These are phyloP conservation scores for Brenthis hecate DNA, from an alignment of 2,888 invertebrate genomes.

Conservation along the genomic window DNA sequence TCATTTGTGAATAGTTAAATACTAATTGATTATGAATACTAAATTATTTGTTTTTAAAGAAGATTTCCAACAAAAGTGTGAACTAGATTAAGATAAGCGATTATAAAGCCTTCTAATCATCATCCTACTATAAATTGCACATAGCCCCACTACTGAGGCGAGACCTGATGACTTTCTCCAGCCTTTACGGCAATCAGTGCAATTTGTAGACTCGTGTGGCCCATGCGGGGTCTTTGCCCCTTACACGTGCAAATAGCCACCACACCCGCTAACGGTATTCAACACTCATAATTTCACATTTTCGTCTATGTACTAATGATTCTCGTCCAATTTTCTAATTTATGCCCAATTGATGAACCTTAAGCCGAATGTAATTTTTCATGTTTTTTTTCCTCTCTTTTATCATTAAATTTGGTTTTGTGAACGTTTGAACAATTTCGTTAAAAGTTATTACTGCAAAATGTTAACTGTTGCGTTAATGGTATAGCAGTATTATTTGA, in stretches of 20 bases:
- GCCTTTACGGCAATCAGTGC: conserved; percentile 35
- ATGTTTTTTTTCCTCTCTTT: not conserved
- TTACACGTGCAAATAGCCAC: conserved; percentile 62
- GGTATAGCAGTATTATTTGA: no score
- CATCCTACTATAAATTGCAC: not conserved
- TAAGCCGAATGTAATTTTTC: not conserved
- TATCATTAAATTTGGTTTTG: not conserved
- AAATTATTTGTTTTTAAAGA: not conserved
- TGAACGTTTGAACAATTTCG: no score
- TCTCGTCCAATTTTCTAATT: conserved; percentile 33
- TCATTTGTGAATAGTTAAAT: no score
- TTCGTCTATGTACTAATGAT: conserved; percentile 38
- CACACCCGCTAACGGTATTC: conserved; percentile 66
- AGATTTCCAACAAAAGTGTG: not conserved
- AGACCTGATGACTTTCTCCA: conserved; percentile 37
- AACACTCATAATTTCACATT: conserved; percentile 50
- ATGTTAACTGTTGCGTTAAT: no score
- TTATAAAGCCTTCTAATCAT: not conserved
- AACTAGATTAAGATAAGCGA: not conserved
- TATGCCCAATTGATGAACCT: not conserved
- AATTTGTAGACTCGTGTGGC: conserved; percentile 47
- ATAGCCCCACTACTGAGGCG: conserved; percentile 15
- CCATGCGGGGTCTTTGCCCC: conserved; percentile 61
- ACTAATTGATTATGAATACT: not conserved
- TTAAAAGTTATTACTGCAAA: no score